These are phyloP conservation scores for Oncopeltus fasciatus DNA, from an alignment of 1,140 invertebrate species.

Conservation along the genomic window DNA sequence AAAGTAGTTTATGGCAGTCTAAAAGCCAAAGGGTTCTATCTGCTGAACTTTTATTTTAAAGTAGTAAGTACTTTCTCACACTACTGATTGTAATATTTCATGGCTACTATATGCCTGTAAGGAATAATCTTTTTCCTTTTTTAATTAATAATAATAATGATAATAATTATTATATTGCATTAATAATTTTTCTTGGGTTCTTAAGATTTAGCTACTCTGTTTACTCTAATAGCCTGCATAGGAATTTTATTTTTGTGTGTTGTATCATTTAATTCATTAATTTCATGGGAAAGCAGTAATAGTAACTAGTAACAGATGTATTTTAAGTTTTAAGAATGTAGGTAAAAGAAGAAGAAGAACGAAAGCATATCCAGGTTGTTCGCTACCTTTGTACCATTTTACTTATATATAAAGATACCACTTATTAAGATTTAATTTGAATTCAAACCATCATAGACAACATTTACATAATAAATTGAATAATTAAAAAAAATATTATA, in stretches of 20 bases:
- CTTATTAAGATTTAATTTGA: too few relatives aligned
- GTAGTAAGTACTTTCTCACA: conserved; percentile 12
- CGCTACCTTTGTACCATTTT: not conserved
- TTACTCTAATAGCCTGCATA: conserved; percentile 20
- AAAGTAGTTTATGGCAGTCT: conserved; percentile 17
- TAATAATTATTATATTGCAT: conserved; percentile 18
- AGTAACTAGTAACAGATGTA: conserved; percentile 17
- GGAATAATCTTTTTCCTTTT: conserved; percentile 4
- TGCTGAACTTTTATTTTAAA: conserved; percentile 9
- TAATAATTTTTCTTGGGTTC: conserved; percentile 14
- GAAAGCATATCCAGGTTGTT: conserved; percentile 13
- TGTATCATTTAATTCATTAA: conserved; percentile 8
- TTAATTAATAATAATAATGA: conserved; percentile 12
- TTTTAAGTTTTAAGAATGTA: conserved; percentile 13
- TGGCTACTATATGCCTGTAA: conserved; percentile 16
- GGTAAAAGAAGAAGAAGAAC: conserved; percentile 17
- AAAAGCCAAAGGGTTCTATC: conserved; percentile 18
- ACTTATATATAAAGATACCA: too few relatives aligned
- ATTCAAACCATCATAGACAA: too few relatives aligned
- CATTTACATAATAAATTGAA: too few relatives aligned
- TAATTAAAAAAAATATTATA: too few relatives aligned
- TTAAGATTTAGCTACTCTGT: conserved; percentile 16
- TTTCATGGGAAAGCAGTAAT: conserved; percentile 17
- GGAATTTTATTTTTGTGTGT: conserved; percentile 15
- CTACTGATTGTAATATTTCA: conserved; percentile 16